Percentiles rank a stretch among this genome's conserved stretches.
These are phyloP conservation scores for Oscheius sp. DNA, from an alignment of 2,888 invertebrate genomes.

Conservation along the genomic window DNA sequence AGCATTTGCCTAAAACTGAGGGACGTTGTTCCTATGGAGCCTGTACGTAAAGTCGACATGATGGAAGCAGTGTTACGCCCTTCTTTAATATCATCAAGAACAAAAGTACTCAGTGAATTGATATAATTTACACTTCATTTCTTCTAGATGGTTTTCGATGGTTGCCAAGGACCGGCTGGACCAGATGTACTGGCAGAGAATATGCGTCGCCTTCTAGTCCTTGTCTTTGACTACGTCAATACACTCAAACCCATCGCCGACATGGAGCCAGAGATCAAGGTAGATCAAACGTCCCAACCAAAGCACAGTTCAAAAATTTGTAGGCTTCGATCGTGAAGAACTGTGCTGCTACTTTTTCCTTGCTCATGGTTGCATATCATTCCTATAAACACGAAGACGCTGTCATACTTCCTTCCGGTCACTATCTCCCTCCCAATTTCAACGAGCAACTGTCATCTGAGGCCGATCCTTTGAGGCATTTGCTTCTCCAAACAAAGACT, in stretches of 20 bases:
- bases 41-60: slow-evolving; percentile 39
- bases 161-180: slow-evolving; percentile 44
- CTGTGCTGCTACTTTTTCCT: slow-evolving; percentile 51
- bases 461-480: slow-evolving; percentile 38
- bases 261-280: slow-evolving; percentile 63
- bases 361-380: slow-evolving; percentile 61
- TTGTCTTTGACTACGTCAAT: slow-evolving; percentile 69
- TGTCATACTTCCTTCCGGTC: slow-evolving; percentile 63
- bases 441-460: neutral
- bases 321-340: slow-evolving; percentile 60
- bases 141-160: slow-evolving; percentile 63
- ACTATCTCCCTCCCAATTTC: slow-evolving; percentile 33
- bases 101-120: slow-evolving; percentile 38
- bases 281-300: slow-evolving; percentile 27
- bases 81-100: slow-evolving; percentile 49
- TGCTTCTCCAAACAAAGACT: slow-evolving; percentile 45
- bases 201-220: slow-evolving; percentile 58
- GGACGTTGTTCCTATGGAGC: slow-evolving; percentile 41
- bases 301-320: neutral
- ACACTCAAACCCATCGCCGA: slow-evolving; percentile 71
- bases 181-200: slow-evolving; percentile 40
- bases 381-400: slow-evolving; percentile 48
- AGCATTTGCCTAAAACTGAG: slow-evolving; percentile 57
- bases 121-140: neutral
- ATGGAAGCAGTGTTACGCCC: slow-evolving; percentile 51